Conservation (phyloP, 2,797 vertebrate species). For the Xiphophorus birchmanni region DNA sequence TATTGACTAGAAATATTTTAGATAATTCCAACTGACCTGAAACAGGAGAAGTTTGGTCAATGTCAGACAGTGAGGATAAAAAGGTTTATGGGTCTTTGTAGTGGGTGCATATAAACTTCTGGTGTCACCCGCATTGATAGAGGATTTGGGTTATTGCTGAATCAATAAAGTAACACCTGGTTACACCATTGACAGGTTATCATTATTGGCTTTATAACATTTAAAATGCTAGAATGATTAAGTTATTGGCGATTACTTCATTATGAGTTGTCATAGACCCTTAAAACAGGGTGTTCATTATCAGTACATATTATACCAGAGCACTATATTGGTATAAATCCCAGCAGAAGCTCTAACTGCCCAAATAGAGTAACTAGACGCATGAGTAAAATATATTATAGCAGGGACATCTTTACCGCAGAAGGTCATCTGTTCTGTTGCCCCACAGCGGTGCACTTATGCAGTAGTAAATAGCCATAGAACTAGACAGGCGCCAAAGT, state of each 20-base stretch:
- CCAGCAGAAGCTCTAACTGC: neutral
- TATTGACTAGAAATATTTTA: neutral
- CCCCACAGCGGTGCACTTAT: constrained; percentile 73
- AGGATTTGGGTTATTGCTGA: neutral
- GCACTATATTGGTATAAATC: neutral
- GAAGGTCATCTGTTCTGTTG: constrained; percentile 75
- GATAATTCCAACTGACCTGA: neutral
- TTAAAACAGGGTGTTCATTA: neutral
- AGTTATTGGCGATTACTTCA: neutral
- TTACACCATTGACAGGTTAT: neutral
- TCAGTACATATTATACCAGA: too few relatives aligned
- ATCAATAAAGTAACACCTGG: neutral
- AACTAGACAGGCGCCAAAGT: constrained; percentile 76
- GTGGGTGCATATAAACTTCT: neutral
- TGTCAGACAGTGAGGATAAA: neutral
- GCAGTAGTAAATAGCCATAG: constrained; percentile 81
- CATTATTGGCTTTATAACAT: neutral
- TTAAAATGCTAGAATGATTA: neutral
- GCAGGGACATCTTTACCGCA: constrained; percentile 65
- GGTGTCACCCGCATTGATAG: neutral
- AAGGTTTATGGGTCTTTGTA: neutral
- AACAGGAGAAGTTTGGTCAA: neutral
- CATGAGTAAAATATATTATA: constrained; percentile 34
- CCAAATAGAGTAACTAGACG: constrained; percentile 27
- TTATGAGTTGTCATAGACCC: neutral